Base-by-base conservation (phyloP, 2,797 vertebrate species). In the Orientallactaga sibirica region DNA sequence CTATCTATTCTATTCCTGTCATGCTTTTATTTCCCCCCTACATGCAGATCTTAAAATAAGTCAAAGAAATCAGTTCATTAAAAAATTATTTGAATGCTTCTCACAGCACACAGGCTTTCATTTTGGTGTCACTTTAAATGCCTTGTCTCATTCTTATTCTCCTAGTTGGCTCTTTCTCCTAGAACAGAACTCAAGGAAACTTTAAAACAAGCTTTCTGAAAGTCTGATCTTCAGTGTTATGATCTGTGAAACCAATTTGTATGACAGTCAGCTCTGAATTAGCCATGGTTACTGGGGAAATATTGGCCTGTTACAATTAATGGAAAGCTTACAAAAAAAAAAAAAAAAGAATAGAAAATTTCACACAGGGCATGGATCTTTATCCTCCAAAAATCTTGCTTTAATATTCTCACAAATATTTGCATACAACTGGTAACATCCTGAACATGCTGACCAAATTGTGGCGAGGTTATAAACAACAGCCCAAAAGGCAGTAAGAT, bases 31-130 rank as follows among this genome's bases (percentile, higher is more conserved):
- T 93, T 68, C 67, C 74, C 48, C 92, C 27, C 48, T 90, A 94
- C 67, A 73, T 91, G 91, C 41, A 95, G 76, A 88, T 91, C 90
- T 95, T 96, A 97, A 96, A 96, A 95, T 94, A 92, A 96, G 93
- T 92, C 95, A 97, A 92, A 97, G 70, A 76, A 95, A 94, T 25
- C 64, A 92, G 94, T 95, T 97, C 96, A 96, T 97, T 97, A 96
- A 97, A 93, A 97, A 95, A 96, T 96, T 96, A 94, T 92, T 88
- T 95, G 92, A 95, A 97, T 96, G 93, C 93, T 94, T 96, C 88
- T 90, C 90, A 79, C 88, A 92, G 88, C 90, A 88, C 81, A 95
- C 37, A 61, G 86, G 37, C 68, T 95, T 95, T 95, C 92, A 92
- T 92, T 84, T 61, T 78, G 75, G 70, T 88, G 74, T 94, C 81